phyloP scores from a whole-genome alignment of 2,113 vertebrate genomes.

The Hippocampus comes region DNA sequence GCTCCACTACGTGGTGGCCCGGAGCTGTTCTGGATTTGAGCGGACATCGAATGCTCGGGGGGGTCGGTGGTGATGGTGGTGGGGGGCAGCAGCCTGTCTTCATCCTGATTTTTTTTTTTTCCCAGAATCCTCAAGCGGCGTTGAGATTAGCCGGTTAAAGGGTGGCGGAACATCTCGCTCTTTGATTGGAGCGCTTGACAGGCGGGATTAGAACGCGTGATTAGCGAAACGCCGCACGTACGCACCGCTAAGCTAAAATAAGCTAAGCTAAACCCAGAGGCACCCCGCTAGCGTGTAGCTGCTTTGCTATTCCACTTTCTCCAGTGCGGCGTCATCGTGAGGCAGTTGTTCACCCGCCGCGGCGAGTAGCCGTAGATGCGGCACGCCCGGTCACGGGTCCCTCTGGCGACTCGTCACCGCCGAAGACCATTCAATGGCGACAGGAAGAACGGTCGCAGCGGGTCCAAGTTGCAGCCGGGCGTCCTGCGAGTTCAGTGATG shows the following conservation, averaged over 20 bases:
- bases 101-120: constrained; percentile 29
- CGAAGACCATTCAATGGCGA: neutral
- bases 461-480: neutral
- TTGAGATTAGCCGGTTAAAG: constrained; percentile 66
- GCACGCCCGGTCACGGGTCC: neutral
- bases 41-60: constrained; percentile 40
- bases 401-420: no score
- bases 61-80: neutral
- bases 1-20: constrained; percentile 47
- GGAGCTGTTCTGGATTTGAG: constrained; percentile 50
- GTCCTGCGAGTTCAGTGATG: neutral
- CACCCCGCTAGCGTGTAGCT: neutral
- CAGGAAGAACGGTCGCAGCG: neutral
- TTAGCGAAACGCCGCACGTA: constrained; percentile 57
- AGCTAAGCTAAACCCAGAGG: constrained; percentile 4
- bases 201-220: constrained; percentile 65
- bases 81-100: neutral
- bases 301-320: neutral
- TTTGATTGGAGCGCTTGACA: constrained; percentile 68
- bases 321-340: neutral
- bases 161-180: constrained; percentile 38
- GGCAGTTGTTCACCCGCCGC: neutral
- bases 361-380: no score
- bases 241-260: constrained; percentile 54
- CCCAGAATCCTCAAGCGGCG: constrained; percentile 51